phyloP scores from a whole-genome alignment of 2,888 invertebrate genomes.

The Priapulus caudatus region DNA sequence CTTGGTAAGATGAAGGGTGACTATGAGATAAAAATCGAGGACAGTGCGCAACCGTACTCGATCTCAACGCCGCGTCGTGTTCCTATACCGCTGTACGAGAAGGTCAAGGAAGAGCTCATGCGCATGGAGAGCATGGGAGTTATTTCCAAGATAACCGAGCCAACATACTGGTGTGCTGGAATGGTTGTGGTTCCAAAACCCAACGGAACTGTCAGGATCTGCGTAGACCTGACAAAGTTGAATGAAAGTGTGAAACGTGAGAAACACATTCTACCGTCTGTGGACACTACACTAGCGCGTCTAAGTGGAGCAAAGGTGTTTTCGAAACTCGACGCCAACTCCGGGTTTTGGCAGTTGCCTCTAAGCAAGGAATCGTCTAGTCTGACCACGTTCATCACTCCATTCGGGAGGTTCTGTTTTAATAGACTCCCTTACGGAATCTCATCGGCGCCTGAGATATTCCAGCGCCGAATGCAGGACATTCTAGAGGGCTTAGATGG shows the following conservation, averaged over 20 bases:
- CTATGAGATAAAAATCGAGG: too few relatives aligned
- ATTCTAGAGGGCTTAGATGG: constrained; percentile 14
- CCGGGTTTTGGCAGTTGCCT: constrained; percentile 16
- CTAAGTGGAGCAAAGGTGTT: constrained; percentile 15
- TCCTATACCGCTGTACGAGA: constrained; percentile 27
- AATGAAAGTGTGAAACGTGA: constrained; percentile 16
- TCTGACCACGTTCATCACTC: constrained; percentile 24
- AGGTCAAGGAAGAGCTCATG: constrained; percentile 29
- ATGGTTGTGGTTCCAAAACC: constrained; percentile 31
- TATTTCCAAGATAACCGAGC: constrained; percentile 26
- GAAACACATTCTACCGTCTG: constrained; percentile 11
- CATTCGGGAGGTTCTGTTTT: constrained; percentile 24
- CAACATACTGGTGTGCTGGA: constrained; percentile 33
- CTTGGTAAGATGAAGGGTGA: too few relatives aligned
- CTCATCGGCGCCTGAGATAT: constrained; percentile 15
- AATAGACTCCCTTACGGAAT: constrained; percentile 24
- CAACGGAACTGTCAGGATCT: too few relatives aligned
- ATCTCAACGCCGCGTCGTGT: constrained; percentile 28
- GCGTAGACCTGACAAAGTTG: too few relatives aligned
- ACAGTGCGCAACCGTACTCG: too few relatives aligned
- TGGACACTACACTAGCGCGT: constrained; percentile 11
- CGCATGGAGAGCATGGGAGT: constrained; percentile 25
- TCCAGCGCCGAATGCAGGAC: constrained; percentile 10
- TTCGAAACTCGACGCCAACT: constrained; percentile 19
- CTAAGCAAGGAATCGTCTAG: constrained; percentile 13